Conservation (phyloP, 2,113 vertebrate genomes). For the Limnothrissa miodon region DNA sequence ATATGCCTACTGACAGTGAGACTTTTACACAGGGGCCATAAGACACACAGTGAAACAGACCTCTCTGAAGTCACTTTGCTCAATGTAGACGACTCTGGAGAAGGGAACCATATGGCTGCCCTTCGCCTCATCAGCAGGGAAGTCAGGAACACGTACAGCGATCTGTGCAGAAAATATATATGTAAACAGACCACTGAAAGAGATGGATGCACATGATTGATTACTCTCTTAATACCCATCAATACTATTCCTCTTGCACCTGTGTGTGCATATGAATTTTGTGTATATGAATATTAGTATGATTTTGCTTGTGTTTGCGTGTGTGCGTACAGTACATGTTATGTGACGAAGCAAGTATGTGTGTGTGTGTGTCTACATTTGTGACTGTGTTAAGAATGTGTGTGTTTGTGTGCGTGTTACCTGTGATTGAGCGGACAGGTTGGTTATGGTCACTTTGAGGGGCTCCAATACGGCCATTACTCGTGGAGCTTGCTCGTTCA, state of each 20-base stretch:
- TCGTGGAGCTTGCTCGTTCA: conserved; percentile 88
- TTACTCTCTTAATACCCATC: not conserved
- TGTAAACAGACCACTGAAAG: not conserved
- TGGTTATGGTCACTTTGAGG: conserved; percentile 85
- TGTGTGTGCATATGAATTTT: not conserved
- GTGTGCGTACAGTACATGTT: not conserved
- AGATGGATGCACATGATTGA: not conserved
- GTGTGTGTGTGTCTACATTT: not conserved
- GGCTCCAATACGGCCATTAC: conserved; percentile 92
- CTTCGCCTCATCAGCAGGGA: conserved; percentile 83
- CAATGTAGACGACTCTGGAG: conserved; percentile 81
- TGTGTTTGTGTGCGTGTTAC: conserved; percentile 42
- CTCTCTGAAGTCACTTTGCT: conserved; percentile 92
- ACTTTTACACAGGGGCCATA: not conserved
- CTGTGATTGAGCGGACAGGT: conserved; percentile 72
- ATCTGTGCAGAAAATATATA: conserved; percentile 66
- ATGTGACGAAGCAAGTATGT: not conserved
- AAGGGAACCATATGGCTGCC: conserved; percentile 88
- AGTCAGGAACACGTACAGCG: conserved; percentile 84
- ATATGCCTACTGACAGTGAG: too few species aligned
- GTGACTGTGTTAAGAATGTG: not conserved
- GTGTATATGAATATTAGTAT: not conserved
- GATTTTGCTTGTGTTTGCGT: not conserved
- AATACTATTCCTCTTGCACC: not conserved
- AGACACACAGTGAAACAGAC: conserved; percentile 56